phyloP scores from a whole-genome alignment of 2,888 invertebrate genomes.

The Tenthredo mesomela region DNA sequence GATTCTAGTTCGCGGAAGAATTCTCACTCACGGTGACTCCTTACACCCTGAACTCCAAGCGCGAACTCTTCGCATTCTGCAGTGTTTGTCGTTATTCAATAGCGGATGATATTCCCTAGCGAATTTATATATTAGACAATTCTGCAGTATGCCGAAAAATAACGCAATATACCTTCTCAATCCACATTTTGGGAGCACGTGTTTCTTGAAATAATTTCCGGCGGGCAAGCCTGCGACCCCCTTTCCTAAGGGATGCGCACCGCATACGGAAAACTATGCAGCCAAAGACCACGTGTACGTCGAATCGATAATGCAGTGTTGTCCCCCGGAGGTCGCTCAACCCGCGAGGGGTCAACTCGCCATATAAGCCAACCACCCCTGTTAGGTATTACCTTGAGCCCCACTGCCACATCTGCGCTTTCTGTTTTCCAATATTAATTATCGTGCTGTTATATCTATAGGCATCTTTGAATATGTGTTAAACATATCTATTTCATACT shows the following conservation, averaged over 20 bases:
- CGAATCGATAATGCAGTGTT: constrained; percentile 76
- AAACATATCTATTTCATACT: not conserved
- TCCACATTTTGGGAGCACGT: not conserved
- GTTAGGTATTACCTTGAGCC: constrained; percentile 27
- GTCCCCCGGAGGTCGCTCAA: constrained; percentile 75
- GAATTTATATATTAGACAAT: not conserved
- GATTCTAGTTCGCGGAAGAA: not conserved
- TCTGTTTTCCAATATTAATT: constrained; percentile 21
- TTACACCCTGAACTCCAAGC: not conserved
- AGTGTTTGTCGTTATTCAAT: not conserved
- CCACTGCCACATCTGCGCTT: constrained; percentile 25
- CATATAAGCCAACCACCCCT: constrained; percentile 32
- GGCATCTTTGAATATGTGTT: not conserved
- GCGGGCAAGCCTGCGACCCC: not conserved
- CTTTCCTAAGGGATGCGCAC: constrained; percentile 15
- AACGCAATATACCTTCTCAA: not conserved
- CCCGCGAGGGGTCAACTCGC: constrained; percentile 72
- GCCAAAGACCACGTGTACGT: constrained; percentile 72
- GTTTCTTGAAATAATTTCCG: constrained; percentile 1
- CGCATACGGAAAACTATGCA: constrained; percentile 61
- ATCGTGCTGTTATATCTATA: not conserved
- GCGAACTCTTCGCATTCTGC: not conserved
- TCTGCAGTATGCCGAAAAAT: not conserved
- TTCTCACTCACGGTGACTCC: not conserved
- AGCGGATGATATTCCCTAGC: not conserved